These are phyloP conservation scores for Zaprionus tsacasi DNA, from an alignment of 1,140 invertebrate species.

Conservation along the genomic window DNA sequence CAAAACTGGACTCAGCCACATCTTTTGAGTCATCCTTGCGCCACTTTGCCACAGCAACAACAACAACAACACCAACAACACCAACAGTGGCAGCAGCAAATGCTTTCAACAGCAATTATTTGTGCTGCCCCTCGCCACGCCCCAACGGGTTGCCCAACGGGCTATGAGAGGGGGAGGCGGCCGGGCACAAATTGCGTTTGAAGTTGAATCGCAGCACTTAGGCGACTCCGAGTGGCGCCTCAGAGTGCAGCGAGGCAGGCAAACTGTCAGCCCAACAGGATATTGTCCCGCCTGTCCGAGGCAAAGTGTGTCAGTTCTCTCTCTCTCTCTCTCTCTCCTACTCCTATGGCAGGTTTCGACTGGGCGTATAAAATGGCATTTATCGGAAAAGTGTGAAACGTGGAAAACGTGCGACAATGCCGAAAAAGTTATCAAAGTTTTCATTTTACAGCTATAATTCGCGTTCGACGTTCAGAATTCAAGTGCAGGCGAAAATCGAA, in stretches of 20 bases:
- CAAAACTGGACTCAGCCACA: slow-evolving; percentile 30
- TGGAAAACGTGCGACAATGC: slow-evolving; percentile 34
- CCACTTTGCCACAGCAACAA: slow-evolving; percentile 45
- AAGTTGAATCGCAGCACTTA: slow-evolving; percentile 66
- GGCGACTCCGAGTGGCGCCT: slow-evolving; percentile 55
- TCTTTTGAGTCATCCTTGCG: slow-evolving; percentile 31
- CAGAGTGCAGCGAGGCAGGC: slow-evolving; percentile 59
- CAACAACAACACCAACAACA: too few species aligned
- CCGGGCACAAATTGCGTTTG: slow-evolving; percentile 66
- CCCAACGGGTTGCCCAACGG: neutral
- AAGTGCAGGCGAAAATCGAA: slow-evolving; percentile 65
- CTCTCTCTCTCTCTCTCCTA: neutral
- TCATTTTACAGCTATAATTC: slow-evolving; percentile 37
- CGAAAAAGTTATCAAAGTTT: slow-evolving; percentile 12
- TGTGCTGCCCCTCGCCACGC: slow-evolving; percentile 55
- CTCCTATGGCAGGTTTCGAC: slow-evolving; percentile 22
- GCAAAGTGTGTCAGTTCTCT: slow-evolving; percentile 66
- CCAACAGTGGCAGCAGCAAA: slow-evolving; percentile 46
- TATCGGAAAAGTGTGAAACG: slow-evolving; percentile 2
- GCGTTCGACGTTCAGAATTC: slow-evolving; percentile 54
- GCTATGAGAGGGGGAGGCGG: neutral
- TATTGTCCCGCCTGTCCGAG: slow-evolving; percentile 69
- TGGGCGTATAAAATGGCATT: slow-evolving; percentile 19
- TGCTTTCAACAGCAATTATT: slow-evolving; percentile 83
- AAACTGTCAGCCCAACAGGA: slow-evolving; percentile 59